Evolutionary conservation across 2,113 vertebrate species (phyloP).

Genomic region (Carlito syrichta): DNA sequence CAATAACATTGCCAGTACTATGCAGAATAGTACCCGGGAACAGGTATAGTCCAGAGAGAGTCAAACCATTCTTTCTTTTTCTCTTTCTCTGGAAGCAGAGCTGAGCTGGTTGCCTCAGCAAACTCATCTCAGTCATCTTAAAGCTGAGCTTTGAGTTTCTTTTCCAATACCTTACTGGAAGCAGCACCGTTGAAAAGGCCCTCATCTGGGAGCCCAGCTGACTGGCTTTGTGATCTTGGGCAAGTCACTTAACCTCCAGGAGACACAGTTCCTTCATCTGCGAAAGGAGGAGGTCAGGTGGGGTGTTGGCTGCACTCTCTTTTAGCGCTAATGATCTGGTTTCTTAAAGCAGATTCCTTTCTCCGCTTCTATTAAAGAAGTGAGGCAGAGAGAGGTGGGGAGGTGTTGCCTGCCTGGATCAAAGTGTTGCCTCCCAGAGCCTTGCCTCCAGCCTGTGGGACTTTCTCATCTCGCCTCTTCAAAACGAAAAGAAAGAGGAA

Average conservation of each 20-base stretch:
- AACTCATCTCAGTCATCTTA: background rate
- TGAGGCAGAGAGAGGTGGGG: background rate
- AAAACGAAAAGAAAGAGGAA: background rate
- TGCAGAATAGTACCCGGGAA: background rate
- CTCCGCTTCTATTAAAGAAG: background rate
- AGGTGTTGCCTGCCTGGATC: background rate
- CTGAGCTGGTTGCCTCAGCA: background rate
- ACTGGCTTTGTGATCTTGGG: slow-evolving; percentile 52
- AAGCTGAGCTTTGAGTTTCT: slow-evolving; percentile 22
- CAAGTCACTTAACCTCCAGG: slow-evolving; percentile 20
- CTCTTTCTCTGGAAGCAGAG: background rate
- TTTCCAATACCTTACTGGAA: background rate
- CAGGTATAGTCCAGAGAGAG: background rate
- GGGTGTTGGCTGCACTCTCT: background rate
- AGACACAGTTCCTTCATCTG: slow-evolving; percentile 19
- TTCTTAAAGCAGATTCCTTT: background rate
- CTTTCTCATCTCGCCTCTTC: background rate
- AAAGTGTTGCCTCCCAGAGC: background rate
- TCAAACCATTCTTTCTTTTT: background rate
- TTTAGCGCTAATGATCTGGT: background rate
- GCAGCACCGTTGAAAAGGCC: background rate
- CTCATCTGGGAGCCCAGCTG: background rate
- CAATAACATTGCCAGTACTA: background rate
- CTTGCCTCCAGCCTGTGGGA: background rate
- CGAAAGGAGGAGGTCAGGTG: background rate